Evolutionary conservation across 1,140 invertebrate species (phyloP).

Genomic region (Lerema accius): DNA sequence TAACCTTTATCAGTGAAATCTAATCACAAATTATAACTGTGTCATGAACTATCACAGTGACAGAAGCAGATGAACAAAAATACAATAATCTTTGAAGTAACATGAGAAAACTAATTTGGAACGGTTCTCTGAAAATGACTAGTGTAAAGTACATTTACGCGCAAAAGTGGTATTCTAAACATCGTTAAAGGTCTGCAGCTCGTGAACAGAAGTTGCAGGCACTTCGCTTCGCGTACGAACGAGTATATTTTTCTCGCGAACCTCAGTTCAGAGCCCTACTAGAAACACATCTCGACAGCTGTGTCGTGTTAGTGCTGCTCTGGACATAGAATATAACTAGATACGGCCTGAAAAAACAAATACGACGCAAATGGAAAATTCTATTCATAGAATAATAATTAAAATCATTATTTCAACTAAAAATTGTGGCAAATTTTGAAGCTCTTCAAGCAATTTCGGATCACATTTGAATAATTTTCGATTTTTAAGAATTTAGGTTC

Average conservation of each 20-base stretch:
- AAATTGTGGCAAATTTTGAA: too few relatives aligned
- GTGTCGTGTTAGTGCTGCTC: constrained; percentile 38
- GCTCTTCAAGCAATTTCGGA: too few relatives aligned
- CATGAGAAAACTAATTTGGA: background rate
- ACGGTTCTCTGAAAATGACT: background rate
- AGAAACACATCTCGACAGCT: constrained; percentile 49
- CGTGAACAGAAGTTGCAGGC: constrained; percentile 26
- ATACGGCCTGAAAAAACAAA: too few relatives aligned
- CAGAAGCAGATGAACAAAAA: too few relatives aligned
- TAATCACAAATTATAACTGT: background rate
- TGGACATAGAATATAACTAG: constrained; percentile 25
- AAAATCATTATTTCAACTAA: too few relatives aligned
- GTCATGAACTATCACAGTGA: too few relatives aligned
- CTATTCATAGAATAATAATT: too few relatives aligned
- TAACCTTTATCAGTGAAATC: too few relatives aligned
- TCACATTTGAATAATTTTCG: too few relatives aligned
- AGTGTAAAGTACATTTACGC: constrained; percentile 36
- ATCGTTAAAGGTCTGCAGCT: constrained; percentile 35
- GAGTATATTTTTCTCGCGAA: constrained; percentile 41
- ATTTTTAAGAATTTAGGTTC: too few relatives aligned
- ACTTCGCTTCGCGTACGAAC: constrained; percentile 27
- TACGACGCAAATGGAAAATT: too few relatives aligned
- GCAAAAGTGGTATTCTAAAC: constrained; percentile 37
- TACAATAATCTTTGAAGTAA: too few relatives aligned
- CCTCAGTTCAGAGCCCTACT: constrained; percentile 36